Evolutionary conservation across 2,797 vertebrate species (phyloP).

Genomic region (Rhodeus uyekii): DNA sequence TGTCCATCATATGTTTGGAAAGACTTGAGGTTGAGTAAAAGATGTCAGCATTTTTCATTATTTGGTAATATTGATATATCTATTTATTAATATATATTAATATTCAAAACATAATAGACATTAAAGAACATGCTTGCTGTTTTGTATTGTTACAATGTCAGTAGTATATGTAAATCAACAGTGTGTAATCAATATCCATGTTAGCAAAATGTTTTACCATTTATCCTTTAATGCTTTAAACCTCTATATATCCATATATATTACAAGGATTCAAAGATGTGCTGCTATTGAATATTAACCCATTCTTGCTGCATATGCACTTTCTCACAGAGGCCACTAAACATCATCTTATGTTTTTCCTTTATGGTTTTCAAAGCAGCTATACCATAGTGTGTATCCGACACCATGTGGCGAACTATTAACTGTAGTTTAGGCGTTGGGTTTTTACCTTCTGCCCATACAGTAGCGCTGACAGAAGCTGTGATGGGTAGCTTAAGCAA

Average conservation of each 20-base stretch:
- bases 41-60: background rate
- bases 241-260: background rate
- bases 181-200: background rate
- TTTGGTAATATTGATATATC: background rate
- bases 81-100: background rate
- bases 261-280: background rate
- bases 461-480: constrained; percentile 55
- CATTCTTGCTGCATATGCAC: background rate
- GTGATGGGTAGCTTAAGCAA: constrained; percentile 74
- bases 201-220: background rate
- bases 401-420: constrained; percentile 19
- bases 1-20: background rate
- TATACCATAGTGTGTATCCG: background rate
- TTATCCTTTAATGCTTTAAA: background rate
- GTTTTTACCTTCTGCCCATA: constrained; percentile 38
- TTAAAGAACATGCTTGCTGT: background rate
- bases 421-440: background rate
- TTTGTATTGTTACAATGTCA: background rate
- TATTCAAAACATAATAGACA: background rate
- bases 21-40: background rate
- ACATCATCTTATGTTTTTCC: constrained; percentile 11
- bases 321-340: background rate
- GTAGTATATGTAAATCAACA: background rate
- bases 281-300: background rate
- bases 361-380: background rate